Evolutionary conservation across 2,888 invertebrate species (phyloP).

Genomic region (Apodemia zela): DNA sequence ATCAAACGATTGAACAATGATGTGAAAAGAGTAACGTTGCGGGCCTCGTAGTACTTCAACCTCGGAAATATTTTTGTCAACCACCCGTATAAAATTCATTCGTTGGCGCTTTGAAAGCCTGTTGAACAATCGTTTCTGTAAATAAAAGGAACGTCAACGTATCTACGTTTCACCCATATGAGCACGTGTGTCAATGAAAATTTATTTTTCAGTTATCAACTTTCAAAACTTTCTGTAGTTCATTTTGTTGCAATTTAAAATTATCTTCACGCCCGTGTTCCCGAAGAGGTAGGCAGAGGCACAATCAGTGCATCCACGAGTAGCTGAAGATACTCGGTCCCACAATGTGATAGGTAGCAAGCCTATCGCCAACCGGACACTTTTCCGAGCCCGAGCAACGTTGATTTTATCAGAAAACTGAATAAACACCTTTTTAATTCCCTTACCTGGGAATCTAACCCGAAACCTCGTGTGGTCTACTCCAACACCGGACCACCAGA

Average conservation of each 20-base stretch:
- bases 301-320: no score
- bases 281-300: no score
- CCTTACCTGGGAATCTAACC: no score
- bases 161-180: constrained; percentile 28
- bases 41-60: constrained; percentile 11
- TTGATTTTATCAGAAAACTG: no score
- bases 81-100: constrained; percentile 24
- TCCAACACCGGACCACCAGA: no score
- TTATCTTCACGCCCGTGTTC: no score
- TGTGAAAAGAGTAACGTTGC: background rate
- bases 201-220: background rate
- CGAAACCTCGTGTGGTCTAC: no score
- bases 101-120: constrained; percentile 22
- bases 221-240: background rate
- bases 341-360: no score
- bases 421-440: no score
- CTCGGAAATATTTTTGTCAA: constrained; percentile 25
- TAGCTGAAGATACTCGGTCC: no score
- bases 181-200: constrained; percentile 19
- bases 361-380: no score
- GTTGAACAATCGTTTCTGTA: constrained; percentile 24
- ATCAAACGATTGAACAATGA: constrained; percentile 12
- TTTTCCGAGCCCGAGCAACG: no score
- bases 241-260: background rate
- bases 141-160: constrained; percentile 25